A percentile compares a stretch with the other conserved stretches of the same genome.
phyloP scores from a whole-genome alignment of 2,113 vertebrate genomes.

The Pituophis catenifer region DNA sequence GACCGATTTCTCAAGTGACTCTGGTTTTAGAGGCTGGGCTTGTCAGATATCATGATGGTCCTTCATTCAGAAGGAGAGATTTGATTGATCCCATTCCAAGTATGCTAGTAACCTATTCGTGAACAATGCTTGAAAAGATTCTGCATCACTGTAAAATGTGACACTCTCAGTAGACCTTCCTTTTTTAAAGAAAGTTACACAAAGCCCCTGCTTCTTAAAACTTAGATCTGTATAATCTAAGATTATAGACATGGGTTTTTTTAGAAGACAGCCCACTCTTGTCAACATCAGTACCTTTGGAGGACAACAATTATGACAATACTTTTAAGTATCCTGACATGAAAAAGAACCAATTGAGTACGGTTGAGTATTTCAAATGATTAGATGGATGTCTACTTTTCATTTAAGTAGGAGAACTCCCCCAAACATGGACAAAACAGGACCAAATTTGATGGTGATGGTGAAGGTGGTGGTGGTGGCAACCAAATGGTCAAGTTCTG shows the following conservation, averaged over 20 bases:
- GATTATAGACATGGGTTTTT: background rate
- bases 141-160: background rate
- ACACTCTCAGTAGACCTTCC: background rate
- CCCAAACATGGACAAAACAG: background rate
- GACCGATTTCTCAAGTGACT: background rate
- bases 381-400: background rate
- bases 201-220: background rate
- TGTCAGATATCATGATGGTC: background rate
- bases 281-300: background rate
- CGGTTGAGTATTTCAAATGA: background rate
- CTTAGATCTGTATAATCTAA: background rate
- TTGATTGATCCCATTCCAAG: background rate
- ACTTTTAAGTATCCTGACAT: background rate
- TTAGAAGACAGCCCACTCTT: background rate
- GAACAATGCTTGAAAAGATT: background rate
- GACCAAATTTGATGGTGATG: background rate
- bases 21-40: background rate
- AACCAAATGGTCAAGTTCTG: background rate
- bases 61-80: background rate
- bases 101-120: background rate
- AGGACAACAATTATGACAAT: background rate
- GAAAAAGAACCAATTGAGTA: background rate
- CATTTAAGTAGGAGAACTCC: background rate
- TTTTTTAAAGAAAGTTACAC: background rate
- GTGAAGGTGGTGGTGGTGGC: background rate